phyloP scores from a whole-genome alignment of 2,888 invertebrate genomes.

The Gryllus longicercus region DNA sequence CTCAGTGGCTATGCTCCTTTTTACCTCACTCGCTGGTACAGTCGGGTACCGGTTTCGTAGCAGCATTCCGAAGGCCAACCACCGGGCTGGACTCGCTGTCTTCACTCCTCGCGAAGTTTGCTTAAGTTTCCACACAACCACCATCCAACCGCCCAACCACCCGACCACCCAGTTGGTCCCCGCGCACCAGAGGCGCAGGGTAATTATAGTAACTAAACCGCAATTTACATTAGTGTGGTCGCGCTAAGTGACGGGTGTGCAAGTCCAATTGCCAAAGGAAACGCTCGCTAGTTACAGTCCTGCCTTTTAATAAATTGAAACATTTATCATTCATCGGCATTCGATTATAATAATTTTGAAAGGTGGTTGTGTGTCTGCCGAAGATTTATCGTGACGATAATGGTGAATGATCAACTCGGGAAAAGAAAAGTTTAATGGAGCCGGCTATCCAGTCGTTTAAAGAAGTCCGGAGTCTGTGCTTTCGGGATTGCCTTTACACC shows the following conservation, averaged over 20 bases:
- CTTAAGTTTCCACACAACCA: too few species aligned
- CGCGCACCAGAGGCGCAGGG: neutral
- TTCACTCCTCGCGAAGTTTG: too few species aligned
- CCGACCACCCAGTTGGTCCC: neutral
- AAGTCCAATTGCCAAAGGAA: slow-evolving; percentile 4
- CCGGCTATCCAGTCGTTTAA: neutral
- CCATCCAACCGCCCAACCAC: neutral
- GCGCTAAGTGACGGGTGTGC: neutral
- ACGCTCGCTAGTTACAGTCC: neutral
- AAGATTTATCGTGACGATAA: slow-evolving; percentile 17
- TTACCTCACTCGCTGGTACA: too few species aligned
- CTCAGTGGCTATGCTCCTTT: too few species aligned
- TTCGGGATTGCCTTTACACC: neutral
- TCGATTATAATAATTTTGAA: neutral
- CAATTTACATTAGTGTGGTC: slow-evolving; percentile 10
- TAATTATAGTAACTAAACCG: slow-evolving; percentile 10
- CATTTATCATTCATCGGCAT: neutral
- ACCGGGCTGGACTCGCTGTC: too few species aligned
- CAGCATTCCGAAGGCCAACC: too few species aligned
- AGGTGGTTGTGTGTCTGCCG: neutral
- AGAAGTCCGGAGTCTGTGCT: neutral
- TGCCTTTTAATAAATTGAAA: slow-evolving; percentile 1
- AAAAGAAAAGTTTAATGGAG: neutral
- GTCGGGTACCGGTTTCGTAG: too few species aligned
- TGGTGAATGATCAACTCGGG: neutral